Evolutionary conservation across 2,113 vertebrate species (phyloP), one percentile per base, ranked within the genome.

Genomic region (Anolis carolinensis): DNA sequence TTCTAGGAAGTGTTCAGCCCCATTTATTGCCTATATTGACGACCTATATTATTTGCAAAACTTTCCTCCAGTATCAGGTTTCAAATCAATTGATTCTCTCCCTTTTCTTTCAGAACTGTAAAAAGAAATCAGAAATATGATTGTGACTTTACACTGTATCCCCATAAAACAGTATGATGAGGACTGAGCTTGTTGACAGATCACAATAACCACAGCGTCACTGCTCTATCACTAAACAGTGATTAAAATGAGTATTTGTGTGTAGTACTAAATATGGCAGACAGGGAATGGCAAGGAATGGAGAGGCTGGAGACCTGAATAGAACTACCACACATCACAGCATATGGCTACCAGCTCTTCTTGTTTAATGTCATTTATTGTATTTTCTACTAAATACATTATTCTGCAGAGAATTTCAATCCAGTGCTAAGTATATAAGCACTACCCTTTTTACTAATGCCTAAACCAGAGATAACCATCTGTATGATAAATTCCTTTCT

Each of bases 371-470:
- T 32, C 27, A 70, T 30, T 25, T 72, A 25, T 30, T 65, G n/a
- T 44, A 14, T 4, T 30, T 16, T 79, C 34, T 79, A 59, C 20
- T 30, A 76, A 39, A 21, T 18, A 6, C 4, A 21, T n/a, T 81
- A 73, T 48, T 73, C 50, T 83, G 27, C 27, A n/a, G 16, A 16
- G 68, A 44, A 39, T 44, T 23, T 79, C 65, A 82, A 16, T 14
- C 34, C 52, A 85, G 65, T 9, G 2, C 30, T 89, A 82, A 16
- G 27, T 5, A 63, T 63, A 52, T 74, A 7, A 14, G 3, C 3
- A 71, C 67, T 76, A 73, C 44, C 27, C n/a, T 62, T 25, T 88
- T 50, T 63, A 72, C 23, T 50, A 82, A 92, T 87, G n/a, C 23
- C 27, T 70, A n/a, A 73, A 63, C 7, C 65, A 23, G 14, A 14